Conservation (phyloP, 2,888 invertebrate genomes). For the Pyrocoelia pectoralis region DNA sequence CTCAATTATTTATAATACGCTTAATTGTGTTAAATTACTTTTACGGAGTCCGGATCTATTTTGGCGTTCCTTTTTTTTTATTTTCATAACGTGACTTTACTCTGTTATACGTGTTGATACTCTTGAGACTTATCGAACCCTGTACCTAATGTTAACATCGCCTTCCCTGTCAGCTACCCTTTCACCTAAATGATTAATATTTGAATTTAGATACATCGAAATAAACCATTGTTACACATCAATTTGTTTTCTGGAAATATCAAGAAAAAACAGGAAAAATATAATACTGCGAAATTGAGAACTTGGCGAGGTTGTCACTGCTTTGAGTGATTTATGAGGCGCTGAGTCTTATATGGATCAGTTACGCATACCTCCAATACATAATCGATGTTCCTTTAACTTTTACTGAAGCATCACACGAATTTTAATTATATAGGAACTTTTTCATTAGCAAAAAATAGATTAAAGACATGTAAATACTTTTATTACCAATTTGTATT, state of each 20-base stretch:
- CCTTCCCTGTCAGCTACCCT: conserved; percentile 13
- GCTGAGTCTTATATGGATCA: conserved; percentile 5
- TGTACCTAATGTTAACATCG: conserved; percentile 27
- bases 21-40: no score
- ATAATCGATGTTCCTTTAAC: conserved; percentile 14
- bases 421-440: conserved; percentile 13
- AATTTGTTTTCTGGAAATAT: conserved; percentile 13
- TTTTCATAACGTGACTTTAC: conserved; percentile 30
- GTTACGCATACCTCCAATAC: neutral
- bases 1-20: no score
- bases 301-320: conserved; percentile 23
- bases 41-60: no score
- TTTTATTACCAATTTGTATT: no score
- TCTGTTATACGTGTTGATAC: conserved; percentile 15
- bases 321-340: conserved; percentile 33
- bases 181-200: conserved; percentile 28
- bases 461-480: no score
- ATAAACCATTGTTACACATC: neutral
- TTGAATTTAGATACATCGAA: neutral
- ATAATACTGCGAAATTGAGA: conserved; percentile 25
- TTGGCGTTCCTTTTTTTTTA: conserved; percentile 6
- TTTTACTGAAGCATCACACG: neutral
- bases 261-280: conserved; percentile 16
- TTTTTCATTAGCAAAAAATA: neutral
- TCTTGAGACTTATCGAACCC: conserved; percentile 26